phyloP scores from a whole-genome alignment of 1,140 invertebrate species.

The Cydia amplana region DNA sequence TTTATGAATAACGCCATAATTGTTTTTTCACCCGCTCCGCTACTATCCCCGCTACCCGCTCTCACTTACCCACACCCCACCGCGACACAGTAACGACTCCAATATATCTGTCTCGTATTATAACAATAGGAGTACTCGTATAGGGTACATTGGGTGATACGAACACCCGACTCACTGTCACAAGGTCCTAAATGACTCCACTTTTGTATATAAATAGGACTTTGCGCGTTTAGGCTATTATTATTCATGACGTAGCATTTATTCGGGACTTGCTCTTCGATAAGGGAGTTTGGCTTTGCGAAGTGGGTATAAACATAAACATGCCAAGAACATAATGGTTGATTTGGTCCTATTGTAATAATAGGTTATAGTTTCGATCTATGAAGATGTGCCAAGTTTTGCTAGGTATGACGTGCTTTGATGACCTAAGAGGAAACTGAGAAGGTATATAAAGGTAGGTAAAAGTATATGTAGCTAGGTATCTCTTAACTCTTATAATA shows the following conservation, averaged over 20 bases:
- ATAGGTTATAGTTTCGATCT: background rate
- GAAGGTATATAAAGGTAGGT: too few relatives aligned
- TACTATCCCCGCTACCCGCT: background rate
- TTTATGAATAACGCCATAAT: background rate
- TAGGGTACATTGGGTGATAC: conserved; percentile 4
- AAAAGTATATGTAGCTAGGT: too few relatives aligned
- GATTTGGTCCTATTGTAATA: background rate
- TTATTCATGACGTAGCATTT: conserved; percentile 5
- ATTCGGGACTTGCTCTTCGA: background rate
- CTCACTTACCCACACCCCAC: background rate
- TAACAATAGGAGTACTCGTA: conserved; percentile 12
- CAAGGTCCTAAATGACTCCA: background rate
- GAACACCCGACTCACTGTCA: background rate
- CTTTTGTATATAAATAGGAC: background rate
- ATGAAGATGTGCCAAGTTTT: too few relatives aligned
- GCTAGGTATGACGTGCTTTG: too few relatives aligned
- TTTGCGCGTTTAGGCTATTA: background rate
- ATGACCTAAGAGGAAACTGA: too few relatives aligned
- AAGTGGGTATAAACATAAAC: conserved; percentile 11
- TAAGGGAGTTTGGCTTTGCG: background rate
- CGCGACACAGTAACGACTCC: conserved; percentile 12
- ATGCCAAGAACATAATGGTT: background rate
- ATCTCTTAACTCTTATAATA: too few relatives aligned
- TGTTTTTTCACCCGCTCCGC: background rate
- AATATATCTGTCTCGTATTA: conserved; percentile 11